Evolutionary conservation across 2,113 vertebrate genomes (phyloP).

Genomic region (Todiramphus chloris): DNA sequence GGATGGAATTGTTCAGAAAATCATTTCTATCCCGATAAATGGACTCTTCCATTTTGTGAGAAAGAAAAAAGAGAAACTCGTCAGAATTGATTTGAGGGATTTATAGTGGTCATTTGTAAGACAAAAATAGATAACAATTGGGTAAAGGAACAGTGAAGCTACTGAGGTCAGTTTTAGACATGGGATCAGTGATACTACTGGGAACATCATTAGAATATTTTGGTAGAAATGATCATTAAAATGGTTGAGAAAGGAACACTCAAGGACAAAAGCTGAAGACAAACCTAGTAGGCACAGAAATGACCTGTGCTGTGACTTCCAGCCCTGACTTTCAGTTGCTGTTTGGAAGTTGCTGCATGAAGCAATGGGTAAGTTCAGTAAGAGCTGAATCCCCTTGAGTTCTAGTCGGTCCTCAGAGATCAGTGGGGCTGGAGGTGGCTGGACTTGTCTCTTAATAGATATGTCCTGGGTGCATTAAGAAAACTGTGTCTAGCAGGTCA

Average conservation of each 20-base stretch:
- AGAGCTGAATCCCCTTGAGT: too few species aligned
- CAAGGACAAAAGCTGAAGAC: neutral
- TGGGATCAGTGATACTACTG: neutral
- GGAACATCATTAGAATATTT: neutral
- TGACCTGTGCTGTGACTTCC: neutral
- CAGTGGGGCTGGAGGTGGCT: too few species aligned
- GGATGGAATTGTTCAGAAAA: neutral
- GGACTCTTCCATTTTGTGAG: neutral
- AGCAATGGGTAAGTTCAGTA: too few species aligned
- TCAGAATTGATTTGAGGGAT: neutral
- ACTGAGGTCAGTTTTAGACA: conserved; percentile 5
- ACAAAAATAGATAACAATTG: conserved; percentile 6
- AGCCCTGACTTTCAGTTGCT: neutral
- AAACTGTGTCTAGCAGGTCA: too few species aligned
- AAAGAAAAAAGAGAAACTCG: neutral
- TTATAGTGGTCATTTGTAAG: neutral
- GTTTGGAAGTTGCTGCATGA: too few species aligned
- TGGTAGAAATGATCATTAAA: neutral
- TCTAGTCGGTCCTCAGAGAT: too few species aligned
- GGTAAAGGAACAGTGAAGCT: neutral
- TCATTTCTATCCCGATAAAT: neutral
- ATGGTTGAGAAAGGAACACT: neutral
- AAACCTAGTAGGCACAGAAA: neutral
- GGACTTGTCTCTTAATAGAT: too few species aligned
- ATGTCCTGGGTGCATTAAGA: too few species aligned